Evolutionary conservation across 2,797 vertebrate species (phyloP), one percentile per base, ranked within the genome.

Genomic region (Pogoniulus pusillus): DNA sequence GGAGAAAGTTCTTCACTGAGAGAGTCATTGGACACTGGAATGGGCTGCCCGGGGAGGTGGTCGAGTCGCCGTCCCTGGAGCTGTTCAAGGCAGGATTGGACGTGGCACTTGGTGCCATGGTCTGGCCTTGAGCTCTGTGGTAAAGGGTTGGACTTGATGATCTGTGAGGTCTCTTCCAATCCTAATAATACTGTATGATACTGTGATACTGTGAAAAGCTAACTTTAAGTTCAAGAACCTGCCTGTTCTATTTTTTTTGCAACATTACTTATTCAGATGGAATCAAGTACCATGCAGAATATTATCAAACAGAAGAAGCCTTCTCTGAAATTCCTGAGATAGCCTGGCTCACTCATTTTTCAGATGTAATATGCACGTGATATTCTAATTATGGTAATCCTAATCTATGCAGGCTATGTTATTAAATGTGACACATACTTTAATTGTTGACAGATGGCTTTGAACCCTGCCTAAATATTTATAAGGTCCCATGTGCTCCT

Each of bases 401-500:
- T 91, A 93, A 95, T 95, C 88, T 95, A 90, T 87, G 70, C 62
- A 84, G 87, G 68, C 81, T 93, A 62, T 53, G 59, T 70, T 93
- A 94, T 94, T 94, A 95, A 95, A 93, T 0, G 54, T 95, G 92
- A 90, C 91, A 91, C 95, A 91, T 80, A 87, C 89, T 94, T 90
- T 95, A 95, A 94, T 94, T 94, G 93, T 89, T 91, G 94, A 90
- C 95, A 96, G 93, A 95, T 95, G 91, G 90, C 59, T 92, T 90
- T 93, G 62, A 95, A 90, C 45, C 47, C 12, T 41, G 14, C n/a
- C 90, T 96, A 93, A 92, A 95, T 96, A 94, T 95, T 92, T 93
- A 94, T 92, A 85, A 95, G 54, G 39, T 72, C 63, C 71, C 47
- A 37, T 7, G 2, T 58, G 87, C 17, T 88, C 29, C 30, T 82